Conservation (phyloP, 2,113 vertebrate species). For the Gorsachius goisagi region DNA sequence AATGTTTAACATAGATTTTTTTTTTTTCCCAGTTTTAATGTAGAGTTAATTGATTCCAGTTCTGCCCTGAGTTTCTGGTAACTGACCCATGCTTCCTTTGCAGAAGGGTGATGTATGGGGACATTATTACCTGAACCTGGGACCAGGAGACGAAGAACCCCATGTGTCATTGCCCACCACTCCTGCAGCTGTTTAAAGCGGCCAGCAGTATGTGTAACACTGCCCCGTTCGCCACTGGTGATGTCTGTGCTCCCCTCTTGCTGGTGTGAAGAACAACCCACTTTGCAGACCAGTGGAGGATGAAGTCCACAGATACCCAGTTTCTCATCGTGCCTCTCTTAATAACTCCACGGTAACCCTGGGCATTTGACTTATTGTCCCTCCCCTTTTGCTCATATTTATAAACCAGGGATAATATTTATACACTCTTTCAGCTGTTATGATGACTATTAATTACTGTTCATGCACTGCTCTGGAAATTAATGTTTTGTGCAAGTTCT, state of each 20-base stretch:
- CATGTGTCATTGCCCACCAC: background rate
- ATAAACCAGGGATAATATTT: background rate
- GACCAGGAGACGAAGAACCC: background rate
- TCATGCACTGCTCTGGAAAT: background rate
- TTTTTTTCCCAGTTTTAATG: background rate
- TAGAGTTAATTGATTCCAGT: background rate
- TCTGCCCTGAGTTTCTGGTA: background rate
- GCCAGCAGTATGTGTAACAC: background rate
- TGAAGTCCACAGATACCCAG: background rate
- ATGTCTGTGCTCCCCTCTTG: background rate
- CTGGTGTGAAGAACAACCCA: background rate
- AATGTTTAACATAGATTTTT: constrained; percentile 50
- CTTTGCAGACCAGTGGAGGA: background rate
- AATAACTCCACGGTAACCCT: background rate
- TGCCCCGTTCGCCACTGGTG: background rate
- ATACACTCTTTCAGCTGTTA: background rate
- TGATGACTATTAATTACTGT: background rate
- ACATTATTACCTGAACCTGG: background rate
- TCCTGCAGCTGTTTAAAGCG: background rate
- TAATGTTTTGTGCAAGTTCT: background rate
- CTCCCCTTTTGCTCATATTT: background rate
- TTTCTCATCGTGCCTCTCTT: background rate
- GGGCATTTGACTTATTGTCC: background rate
- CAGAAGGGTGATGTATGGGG: background rate
- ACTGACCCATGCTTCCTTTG: background rate